Percentiles rank a stretch among this genome's conserved stretches.
These are phyloP conservation scores for Eunapius fragilis DNA, from an alignment of 37 sponge, comb jelly and placozoan species.

Conservation along the genomic window DNA sequence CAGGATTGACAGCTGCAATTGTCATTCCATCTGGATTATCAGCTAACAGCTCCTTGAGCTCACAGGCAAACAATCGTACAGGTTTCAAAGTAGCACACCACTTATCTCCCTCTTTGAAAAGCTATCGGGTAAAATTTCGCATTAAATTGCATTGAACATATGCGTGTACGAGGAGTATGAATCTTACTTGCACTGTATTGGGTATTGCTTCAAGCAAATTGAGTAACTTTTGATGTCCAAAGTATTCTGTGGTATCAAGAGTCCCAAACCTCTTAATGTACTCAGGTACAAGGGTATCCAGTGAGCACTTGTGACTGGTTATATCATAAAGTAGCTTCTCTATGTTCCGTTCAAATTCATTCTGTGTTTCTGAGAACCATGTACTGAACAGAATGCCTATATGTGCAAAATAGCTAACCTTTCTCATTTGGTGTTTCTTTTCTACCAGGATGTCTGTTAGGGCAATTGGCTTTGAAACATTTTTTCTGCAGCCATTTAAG, in stretches of 20 bases:
- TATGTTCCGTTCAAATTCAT: slow-evolving; percentile 32
- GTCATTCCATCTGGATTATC: slow-evolving; percentile 43
- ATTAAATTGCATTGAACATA: neutral
- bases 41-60: slow-evolving; percentile 47
- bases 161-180: too few relatives aligned
- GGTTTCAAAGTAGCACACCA: slow-evolving; percentile 28
- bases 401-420: too few relatives aligned
- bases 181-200: neutral
- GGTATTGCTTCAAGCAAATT: slow-evolving; percentile 42
- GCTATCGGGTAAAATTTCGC: neutral
- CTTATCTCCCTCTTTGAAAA: slow-evolving; percentile 17
- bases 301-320: slow-evolving; percentile 11
- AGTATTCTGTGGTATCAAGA: slow-evolving; percentile 20
- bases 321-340: slow-evolving; percentile 30
- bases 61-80: slow-evolving; percentile 31
- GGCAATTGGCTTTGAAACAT: too few relatives aligned
- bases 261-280: slow-evolving; percentile 46
- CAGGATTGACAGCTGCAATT: slow-evolving; percentile 53
- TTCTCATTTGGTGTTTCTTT: too few relatives aligned
- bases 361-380: slow-evolving; percentile 5
- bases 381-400: too few relatives aligned
- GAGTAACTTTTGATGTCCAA: slow-evolving; percentile 61
- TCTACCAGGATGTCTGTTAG: too few relatives aligned
- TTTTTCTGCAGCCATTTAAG: too few relatives aligned
- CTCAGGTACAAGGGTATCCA: slow-evolving; percentile 30